phyloP scores from a whole-genome alignment of 35 echinoderm and acorn worm genomes.

The Ptychodera flava region DNA sequence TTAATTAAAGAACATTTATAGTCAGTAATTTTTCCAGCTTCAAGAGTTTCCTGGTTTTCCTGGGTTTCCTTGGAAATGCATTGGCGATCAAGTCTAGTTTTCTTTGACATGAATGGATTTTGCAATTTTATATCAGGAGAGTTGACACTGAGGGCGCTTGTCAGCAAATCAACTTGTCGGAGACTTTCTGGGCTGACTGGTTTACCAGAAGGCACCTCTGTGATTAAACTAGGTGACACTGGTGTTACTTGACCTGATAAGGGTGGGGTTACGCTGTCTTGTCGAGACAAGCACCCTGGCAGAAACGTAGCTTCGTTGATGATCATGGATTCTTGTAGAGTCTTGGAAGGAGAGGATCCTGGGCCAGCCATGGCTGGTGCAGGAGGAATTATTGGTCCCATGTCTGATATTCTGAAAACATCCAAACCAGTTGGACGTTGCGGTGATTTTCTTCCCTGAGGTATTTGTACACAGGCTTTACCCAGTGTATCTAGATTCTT shows the following conservation, averaged over 20 bases:
- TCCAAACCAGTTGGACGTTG: constrained; percentile 79
- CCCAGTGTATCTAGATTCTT: neutral
- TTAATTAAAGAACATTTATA: no score
- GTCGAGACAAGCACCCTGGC: no score
- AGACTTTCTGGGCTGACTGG: constrained; percentile 8
- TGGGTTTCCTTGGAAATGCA: neutral
- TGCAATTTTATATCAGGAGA: constrained; percentile 72
- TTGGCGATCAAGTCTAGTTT: neutral
- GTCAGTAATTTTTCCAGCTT: no score
- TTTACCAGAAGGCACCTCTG: neutral
- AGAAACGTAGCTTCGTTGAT: no score
- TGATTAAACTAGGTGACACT: no score
- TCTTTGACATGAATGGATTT: constrained; percentile 65
- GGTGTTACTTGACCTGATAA: no score
- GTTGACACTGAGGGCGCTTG: constrained; percentile 89
- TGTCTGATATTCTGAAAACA: constrained; percentile 57
- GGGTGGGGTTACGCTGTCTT: no score
- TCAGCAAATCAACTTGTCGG: constrained; percentile 62
- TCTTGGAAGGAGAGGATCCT: no score
- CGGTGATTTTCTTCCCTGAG: neutral
- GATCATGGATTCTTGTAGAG: no score
- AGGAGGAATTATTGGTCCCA: constrained; percentile 70
- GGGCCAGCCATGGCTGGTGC: no score
- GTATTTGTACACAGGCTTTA: neutral
- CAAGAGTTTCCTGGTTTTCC: neutral